Evolutionary conservation across 2,113 vertebrate genomes (phyloP), one percentile per base, ranked within the genome.

Genomic region (Strigops habroptila): DNA sequence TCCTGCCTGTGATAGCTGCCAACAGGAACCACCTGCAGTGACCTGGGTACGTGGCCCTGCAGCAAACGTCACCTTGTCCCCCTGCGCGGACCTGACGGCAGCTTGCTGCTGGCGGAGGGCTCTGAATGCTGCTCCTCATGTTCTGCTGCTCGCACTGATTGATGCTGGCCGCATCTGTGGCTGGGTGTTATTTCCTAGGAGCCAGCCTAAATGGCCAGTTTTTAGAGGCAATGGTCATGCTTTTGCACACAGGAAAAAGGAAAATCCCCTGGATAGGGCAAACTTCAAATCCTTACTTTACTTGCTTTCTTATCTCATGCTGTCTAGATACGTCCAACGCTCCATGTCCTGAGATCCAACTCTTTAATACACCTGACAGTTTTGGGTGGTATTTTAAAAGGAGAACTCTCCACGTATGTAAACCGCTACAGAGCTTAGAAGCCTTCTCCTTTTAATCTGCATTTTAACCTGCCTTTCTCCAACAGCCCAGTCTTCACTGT

Each of bases 31-130:
- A 17, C 8, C 33, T 4, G 33, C 68, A 31, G 62, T 7, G 28
- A 41, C 18, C 21, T 0, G 0, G 33, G 8, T 25, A 28, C 0
- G 1, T 10, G 59, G 39, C 39, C 53, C 69, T 8, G 30, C 13
- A 27, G 59, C 71, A 62, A 60, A 65, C 0, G 4, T 35, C 4
- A 3, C 51, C 44, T 71, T 30, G 11, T 33, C 16, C 31, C 43
- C 51, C n/a, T 8, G 8, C 6, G 0, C 1, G 12, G 68, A 8
- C 23, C 33, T 1, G 1, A 6, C 2, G 31, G 31, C 64, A 49
- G 60, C 41, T 22, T 21, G 6, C 60, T 14, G 44, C 44, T 59
- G 55, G 33, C 8, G 5, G 55, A 59, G 21, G 33, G 14, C 55
- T n/a, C 55, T 9, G 9, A 22, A 21, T n/a, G 55, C 55, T n/a